Base-by-base conservation (phyloP, 2,113 vertebrate genomes). In the Colistium nudipinnis region DNA sequence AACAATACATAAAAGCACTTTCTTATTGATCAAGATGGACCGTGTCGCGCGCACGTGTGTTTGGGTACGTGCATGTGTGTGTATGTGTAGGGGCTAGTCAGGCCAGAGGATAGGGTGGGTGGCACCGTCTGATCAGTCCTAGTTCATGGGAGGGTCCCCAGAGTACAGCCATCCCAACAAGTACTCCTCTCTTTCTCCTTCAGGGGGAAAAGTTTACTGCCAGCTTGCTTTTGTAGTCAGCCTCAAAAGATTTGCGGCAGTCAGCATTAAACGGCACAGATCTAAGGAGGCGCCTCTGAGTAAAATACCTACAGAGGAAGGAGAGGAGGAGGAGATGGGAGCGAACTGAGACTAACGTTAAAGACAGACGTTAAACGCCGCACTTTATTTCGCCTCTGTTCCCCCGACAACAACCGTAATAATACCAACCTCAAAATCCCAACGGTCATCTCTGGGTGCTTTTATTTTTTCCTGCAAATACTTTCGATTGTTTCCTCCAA, bases 201-300 rank as follows among this genome's bases (percentile, higher is more conserved):
- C 83, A 78, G 90, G 91, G 90, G 87, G 85, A 82, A 88, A 90
- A 92, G 92, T 93, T 94, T 93, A 91, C 87, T 87, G 86, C 83
- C 88, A 88, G 81, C 82, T 89, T 80, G 84, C 88, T 87, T 92
- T 92, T 93, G 91, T 92, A 91, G 88, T 87, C 76, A 44, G 87
- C 85, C 89, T 91, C 87, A 91, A 93, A 89, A 90, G 88, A 90
- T 89, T 86, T 90, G 88, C 87, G 27, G 86, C 89, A 89, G 88
- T 91, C 89, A 89, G 92, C 91, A 90, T 89, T 91, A 91, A 92
- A 91, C 83, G 68, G 82, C 81, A 85, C 78, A 85, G 89, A 92
- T 93, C 91, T 92, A 81, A 92, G 84, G 52, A 78, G 84, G 88
- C 72, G 74, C 87, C 88, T 91, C 87, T 77, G 83, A 88, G 81